Evolutionary conservation across 2,113 vertebrate species (phyloP), one percentile per base, ranked within the genome.

Genomic region (Sylvilagus bachmani): DNA sequence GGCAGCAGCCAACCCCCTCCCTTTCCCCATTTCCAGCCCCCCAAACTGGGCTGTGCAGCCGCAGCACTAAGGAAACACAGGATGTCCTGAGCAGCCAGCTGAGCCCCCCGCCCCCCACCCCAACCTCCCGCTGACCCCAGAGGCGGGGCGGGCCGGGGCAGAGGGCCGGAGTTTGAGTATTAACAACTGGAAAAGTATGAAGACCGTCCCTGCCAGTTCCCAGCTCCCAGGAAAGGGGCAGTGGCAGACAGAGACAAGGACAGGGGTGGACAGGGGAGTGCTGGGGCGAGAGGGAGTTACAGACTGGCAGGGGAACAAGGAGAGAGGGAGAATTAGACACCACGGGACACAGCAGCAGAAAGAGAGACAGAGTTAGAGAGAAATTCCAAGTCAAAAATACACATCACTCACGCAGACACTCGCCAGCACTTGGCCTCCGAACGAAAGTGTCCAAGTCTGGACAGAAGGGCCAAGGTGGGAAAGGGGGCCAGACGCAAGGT

Each of bases 141-240:
- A 96, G 96, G 93, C 96, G 75, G 88, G 83, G 89, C 61, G 16
- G 96, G 97, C 70, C 66, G 4, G 80, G 95, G 89, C 79, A 24
- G 64, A 93, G 93, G 86, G 95, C 95, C 85, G 38, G 90, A 89
- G 94, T 80, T 81, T 93, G 91, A 91, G 95, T 44, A 95, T 89
- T 96, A 96, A 97, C 96, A 97, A 96, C 95, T 93, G 96, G 91
- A 97, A 94, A 97, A 97, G 86, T 97, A 97, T 97, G 97, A 96
- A 96, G 96, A 69, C 53, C 73, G 38, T 93, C 77, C 38, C 70
- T n/a, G 83, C 95, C 86, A 93, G 94, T 95, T 95, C 90, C 96
- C 92, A 96, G 96, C 91, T 91, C 81, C 19, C 75, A 96, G 94
- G 88, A 87, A 74, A 86, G 80, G 91, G 96, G 73, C 86, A 82